These are phyloP conservation scores for Manis javanica DNA, from an alignment of 2,797 vertebrate species.

Conservation along the genomic window DNA sequence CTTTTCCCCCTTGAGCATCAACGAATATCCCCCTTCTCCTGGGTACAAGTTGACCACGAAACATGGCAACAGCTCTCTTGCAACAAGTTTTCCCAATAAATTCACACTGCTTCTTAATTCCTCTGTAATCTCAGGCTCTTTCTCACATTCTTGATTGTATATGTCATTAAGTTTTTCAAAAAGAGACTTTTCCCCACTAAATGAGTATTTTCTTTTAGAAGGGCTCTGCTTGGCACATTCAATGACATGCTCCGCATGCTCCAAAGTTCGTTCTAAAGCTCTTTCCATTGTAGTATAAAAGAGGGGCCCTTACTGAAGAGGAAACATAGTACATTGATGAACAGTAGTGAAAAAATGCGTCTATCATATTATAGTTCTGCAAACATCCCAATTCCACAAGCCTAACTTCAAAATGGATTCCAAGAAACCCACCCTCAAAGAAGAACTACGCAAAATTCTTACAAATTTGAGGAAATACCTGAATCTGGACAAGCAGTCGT, in stretches of 20 bases:
- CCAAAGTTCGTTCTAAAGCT: slow-evolving; percentile 86
- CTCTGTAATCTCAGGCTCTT: slow-evolving; percentile 94
- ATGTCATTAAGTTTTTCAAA: slow-evolving; percentile 96
- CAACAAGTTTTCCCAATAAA: slow-evolving; percentile 96
- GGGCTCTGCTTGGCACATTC: slow-evolving; percentile 95
- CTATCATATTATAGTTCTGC: background rate
- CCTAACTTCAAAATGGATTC: background rate
- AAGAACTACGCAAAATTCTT: background rate
- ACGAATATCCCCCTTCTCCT: slow-evolving; percentile 95
- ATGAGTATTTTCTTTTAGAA: slow-evolving; percentile 90
- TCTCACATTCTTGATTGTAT: slow-evolving; percentile 97
- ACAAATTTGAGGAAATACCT: background rate
- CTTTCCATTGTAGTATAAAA: background rate
- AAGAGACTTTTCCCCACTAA: slow-evolving; percentile 91
- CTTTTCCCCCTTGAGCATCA: slow-evolving; percentile 96
- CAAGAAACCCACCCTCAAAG: background rate
- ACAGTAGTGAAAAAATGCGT: fast-evolving
- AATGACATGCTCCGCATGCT: slow-evolving; percentile 94
- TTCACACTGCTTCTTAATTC: slow-evolving; percentile 96
- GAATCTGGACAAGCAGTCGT: fast-evolving
- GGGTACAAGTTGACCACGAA: slow-evolving; percentile 96
- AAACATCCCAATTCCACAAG: background rate
- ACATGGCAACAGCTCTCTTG: slow-evolving; percentile 93
- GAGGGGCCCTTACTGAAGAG: background rate
- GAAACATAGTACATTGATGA: background rate